Percentiles rank a stretch among this genome's conserved stretches.
Evolutionary conservation across 2,888 invertebrate species (phyloP).

Genomic region (Strigamia maritima): DNA sequence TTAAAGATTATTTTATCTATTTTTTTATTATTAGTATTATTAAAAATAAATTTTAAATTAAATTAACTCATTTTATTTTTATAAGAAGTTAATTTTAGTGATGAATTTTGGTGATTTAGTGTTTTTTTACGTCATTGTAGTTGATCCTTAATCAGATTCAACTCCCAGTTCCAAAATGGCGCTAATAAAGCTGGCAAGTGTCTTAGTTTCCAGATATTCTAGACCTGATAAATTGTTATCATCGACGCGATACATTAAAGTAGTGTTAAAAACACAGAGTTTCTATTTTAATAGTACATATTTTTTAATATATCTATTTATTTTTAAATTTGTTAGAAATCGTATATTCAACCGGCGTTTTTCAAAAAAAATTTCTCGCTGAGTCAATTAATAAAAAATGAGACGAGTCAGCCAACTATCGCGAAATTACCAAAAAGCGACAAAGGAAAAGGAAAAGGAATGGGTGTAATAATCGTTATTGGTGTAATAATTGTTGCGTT

Average conservation of each 20-base stretch:
- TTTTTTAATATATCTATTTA: not conserved
- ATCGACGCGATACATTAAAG: not conserved
- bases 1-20: too few relatives aligned
- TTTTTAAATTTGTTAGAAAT: not conserved
- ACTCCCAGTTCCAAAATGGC: not conserved
- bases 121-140: too few relatives aligned
- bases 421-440: not conserved
- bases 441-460: conserved; percentile 17
- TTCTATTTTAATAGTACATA: too few relatives aligned
- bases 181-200: not conserved
- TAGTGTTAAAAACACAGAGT: not conserved
- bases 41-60: too few relatives aligned
- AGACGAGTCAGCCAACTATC: not conserved
- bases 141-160: too few relatives aligned
- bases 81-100: too few relatives aligned
- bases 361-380: too few relatives aligned
- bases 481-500: not conserved
- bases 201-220: not conserved
- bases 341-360: not conserved
- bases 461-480: not conserved
- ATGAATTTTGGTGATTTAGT: too few relatives aligned
- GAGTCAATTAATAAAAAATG: too few relatives aligned
- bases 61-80: too few relatives aligned
- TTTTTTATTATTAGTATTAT: too few relatives aligned
- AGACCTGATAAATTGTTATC: not conserved